Percentiles rank a stretch among this genome's conserved stretches.
Conservation (phyloP, 2,797 vertebrate species). For the Thunnus albacares region DNA sequence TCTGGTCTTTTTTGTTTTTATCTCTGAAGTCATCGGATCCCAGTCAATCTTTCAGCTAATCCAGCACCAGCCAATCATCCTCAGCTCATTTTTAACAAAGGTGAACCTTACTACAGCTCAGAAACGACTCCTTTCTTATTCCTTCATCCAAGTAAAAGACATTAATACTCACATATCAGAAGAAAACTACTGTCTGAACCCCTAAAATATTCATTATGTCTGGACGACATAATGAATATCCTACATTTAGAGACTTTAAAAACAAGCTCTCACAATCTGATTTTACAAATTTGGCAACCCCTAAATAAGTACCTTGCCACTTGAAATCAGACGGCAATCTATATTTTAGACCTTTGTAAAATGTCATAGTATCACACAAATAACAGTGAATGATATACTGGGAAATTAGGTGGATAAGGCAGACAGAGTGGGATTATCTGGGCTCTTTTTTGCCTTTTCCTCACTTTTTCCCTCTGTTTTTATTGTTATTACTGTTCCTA, state of each 20-base stretch:
- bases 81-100: not conserved
- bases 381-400: not conserved
- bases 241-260: constrained; percentile 7
- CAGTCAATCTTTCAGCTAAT: not conserved
- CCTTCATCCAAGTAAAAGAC: not conserved
- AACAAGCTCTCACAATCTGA: not conserved
- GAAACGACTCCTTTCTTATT: not conserved
- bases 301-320: not conserved
- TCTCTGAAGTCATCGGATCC: not conserved
- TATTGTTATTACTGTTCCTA: not conserved
- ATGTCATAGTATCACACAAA: not conserved
- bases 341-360: not conserved
- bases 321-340: not conserved
- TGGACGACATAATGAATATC: not conserved
- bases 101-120: not conserved
- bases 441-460: not conserved
- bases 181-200: not conserved
- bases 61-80: not conserved
- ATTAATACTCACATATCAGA: not conserved
- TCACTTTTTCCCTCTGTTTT: not conserved
- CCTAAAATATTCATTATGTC: not conserved
- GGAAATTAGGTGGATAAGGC: not conserved
- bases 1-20: not conserved
- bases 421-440: not conserved
- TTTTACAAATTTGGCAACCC: not conserved